phyloP scores from a whole-genome alignment of 2,113 vertebrate genomes.

The Piliocolobus tephrosceles region DNA sequence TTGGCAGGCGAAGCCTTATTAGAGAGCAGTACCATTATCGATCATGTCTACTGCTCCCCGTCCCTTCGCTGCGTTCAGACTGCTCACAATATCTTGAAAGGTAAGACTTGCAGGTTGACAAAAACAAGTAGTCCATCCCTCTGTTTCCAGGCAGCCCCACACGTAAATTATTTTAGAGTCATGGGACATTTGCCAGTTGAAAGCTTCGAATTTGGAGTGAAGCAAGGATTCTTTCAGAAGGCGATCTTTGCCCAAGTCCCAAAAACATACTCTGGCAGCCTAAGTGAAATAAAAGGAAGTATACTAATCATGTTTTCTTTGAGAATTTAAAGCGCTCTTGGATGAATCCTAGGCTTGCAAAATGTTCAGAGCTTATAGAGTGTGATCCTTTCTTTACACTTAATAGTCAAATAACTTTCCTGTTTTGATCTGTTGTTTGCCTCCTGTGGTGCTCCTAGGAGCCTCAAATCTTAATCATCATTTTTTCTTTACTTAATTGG shows the following conservation, averaged over 20 bases:
- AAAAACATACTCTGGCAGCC: background rate
- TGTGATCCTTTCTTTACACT: background rate
- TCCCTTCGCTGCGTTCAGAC: slow-evolving; percentile 98
- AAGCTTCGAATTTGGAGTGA: background rate
- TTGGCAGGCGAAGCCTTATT: slow-evolving; percentile 94
- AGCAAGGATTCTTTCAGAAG: background rate
- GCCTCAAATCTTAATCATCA: background rate
- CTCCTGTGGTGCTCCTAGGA: background rate
- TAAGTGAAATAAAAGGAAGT: background rate
- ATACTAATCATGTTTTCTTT: background rate
- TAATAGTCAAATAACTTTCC: background rate
- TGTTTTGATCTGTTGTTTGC: background rate
- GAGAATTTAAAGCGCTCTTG: background rate
- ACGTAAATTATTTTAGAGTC: background rate
- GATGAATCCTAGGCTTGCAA: background rate
- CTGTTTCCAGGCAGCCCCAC: background rate
- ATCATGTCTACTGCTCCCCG: slow-evolving; percentile 96
- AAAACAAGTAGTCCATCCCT: background rate
- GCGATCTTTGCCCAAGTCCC: background rate
- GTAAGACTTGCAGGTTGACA: slow-evolving; percentile 77
- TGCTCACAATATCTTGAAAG: slow-evolving; percentile 95
- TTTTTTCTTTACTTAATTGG: background rate
- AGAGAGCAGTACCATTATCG: slow-evolving; percentile 91
- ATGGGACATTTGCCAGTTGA: background rate
- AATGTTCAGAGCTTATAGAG: background rate